Base-by-base conservation (phyloP, 2,888 invertebrate genomes). In the Empis stercorea region DNA sequence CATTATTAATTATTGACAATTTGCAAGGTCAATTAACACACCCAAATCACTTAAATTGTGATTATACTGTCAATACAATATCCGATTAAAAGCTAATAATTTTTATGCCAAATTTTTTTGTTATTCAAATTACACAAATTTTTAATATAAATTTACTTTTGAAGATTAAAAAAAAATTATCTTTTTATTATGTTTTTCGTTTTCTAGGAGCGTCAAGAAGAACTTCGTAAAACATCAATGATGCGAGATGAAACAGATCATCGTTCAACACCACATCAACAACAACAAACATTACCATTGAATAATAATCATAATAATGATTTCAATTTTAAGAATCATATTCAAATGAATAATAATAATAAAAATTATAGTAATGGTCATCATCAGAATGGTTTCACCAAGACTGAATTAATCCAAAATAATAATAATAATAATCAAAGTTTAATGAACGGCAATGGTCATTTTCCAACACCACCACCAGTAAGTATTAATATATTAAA, bases 141-240 rank as follows among this genome's bases (percentile, higher is more conserved):
- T n/a, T n/a, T n/a, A n/a, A n/a, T n/a, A n/a, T n/a, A n/a, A n/a
- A n/a, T n/a, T n/a, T n/a, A n/a, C n/a, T n/a, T n/a, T n/a, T n/a
- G n/a, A n/a, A n/a, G n/a, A n/a, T n/a, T n/a, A n/a, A n/a, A n/a
- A n/a, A n/a, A n/a, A n/a, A 37, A 39, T 44, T 38, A 17, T 23
- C 20, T 42, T 52, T 48, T 16, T 41, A 10, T 44, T 53, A 54
- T 6, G 51, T n/a, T n/a, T n/a, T n/a, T n/a, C n/a, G n/a, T n/a
- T n/a, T n/a, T n/a, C n/a, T n/a, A 68, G 67, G 68, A 68, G 47
- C 62, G 67, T 39, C 61, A 63, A 40, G 65, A 66, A 49, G 65
- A 64, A 16, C 56, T 68, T 23, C 61, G 61, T 13, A 65, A 64
- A 48, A 66, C 67, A 43, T 59, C 61, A 49, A 60, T 68, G 47